Evolutionary conservation across 2,888 invertebrate species (phyloP).

Genomic region (Scelioninae gen. 1): DNA sequence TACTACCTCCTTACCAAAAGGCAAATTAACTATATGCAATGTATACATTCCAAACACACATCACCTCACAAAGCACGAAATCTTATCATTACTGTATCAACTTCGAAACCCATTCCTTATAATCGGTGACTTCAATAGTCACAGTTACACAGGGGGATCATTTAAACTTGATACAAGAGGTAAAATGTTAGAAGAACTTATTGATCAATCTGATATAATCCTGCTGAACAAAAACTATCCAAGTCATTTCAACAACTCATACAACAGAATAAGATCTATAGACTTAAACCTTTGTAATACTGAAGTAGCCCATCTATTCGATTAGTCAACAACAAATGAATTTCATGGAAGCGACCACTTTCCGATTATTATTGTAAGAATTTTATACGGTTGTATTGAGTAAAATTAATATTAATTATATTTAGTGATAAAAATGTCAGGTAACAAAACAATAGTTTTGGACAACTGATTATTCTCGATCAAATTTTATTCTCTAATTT

Average conservation of each 20-base stretch:
- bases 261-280: slow-evolving; percentile 23
- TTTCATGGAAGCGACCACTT: slow-evolving; percentile 62
- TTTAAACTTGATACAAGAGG: no score
- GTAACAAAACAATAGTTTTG: no score
- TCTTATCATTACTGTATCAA: not conserved
- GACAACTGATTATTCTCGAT: no score
- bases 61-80: slow-evolving; percentile 3
- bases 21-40: no score
- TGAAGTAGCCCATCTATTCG: slow-evolving; percentile 9
- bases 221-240: slow-evolving; percentile 49
- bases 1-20: not conserved
- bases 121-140: no score
- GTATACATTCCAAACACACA: slow-evolving; percentile 34
- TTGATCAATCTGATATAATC: slow-evolving; percentile 49
- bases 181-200: no score
- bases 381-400: no score
- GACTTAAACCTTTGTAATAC: slow-evolving; percentile 4
- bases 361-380: slow-evolving; percentile 62
- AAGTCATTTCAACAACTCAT: slow-evolving; percentile 65
- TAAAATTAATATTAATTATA: no score
- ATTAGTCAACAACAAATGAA: slow-evolving; percentile 38
- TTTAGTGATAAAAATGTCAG: no score
- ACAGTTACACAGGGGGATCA: no score
- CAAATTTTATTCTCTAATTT: no score
- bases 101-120: slow-evolving; percentile 63